These are phyloP conservation scores for Ypsolopha sequella DNA, from an alignment of 2,888 invertebrate species.

Conservation along the genomic window DNA sequence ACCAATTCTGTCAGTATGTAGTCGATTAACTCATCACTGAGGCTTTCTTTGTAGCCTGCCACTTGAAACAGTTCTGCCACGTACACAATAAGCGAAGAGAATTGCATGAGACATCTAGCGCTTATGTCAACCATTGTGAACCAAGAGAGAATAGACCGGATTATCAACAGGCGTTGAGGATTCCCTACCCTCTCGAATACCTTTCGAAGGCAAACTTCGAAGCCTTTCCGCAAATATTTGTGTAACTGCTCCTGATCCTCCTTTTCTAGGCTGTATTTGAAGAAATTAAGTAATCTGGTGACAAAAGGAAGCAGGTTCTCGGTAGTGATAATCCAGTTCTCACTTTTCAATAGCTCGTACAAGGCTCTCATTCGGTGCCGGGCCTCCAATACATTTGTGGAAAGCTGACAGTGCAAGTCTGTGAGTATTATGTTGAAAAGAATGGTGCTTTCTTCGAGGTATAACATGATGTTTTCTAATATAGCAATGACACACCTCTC, in stretches of 20 bases:
- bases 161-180: slow-evolving; percentile 50
- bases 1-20: slow-evolving; percentile 54
- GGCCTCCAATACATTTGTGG: slow-evolving; percentile 34
- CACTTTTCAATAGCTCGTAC: slow-evolving; percentile 54
- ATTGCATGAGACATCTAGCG: slow-evolving; percentile 58
- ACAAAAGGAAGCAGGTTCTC: slow-evolving; percentile 44
- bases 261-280: slow-evolving; percentile 42
- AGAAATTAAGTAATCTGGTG: slow-evolving; percentile 55
- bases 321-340: slow-evolving; percentile 52
- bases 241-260: slow-evolving; percentile 24
- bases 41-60: slow-evolving; percentile 39
- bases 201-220: slow-evolving; percentile 67
- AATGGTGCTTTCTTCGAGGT: slow-evolving; percentile 27
- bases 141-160: slow-evolving; percentile 65
- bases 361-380: slow-evolving; percentile 58
- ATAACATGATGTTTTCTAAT: slow-evolving; percentile 36
- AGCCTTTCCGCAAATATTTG: slow-evolving; percentile 48
- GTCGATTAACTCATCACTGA: slow-evolving; percentile 57
- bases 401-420: slow-evolving; percentile 34
- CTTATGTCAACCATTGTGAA: slow-evolving; percentile 41
- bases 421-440: slow-evolving; percentile 38
- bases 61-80: slow-evolving; percentile 58
- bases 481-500: slow-evolving; percentile 39
- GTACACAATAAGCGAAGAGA: slow-evolving; percentile 65
- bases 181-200: slow-evolving; percentile 60